A percentile compares a stretch with the other conserved stretches of the same genome.
These are phyloP conservation scores for Phalera bucephala DNA, from an alignment of 2,888 invertebrate species.

Conservation along the genomic window DNA sequence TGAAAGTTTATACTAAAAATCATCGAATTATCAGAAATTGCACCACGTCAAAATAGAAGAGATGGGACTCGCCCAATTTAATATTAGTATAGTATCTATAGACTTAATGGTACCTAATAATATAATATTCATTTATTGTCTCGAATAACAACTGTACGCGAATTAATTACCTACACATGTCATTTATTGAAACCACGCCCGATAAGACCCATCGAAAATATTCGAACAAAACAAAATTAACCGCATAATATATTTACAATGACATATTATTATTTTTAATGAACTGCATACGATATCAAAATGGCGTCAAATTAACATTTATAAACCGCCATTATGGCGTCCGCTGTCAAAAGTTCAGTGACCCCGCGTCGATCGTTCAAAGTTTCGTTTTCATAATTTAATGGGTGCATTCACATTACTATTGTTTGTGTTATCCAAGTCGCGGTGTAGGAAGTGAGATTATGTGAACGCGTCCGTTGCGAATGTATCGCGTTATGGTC, in stretches of 20 bases:
- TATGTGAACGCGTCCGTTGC: conserved; percentile 41
- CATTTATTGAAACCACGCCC: not conserved
- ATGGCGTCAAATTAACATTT: conserved; percentile 35
- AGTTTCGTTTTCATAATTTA: conserved; percentile 71
- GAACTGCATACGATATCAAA: conserved; percentile 20
- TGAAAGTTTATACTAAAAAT: too few relatives aligned
- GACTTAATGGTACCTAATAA: too few relatives aligned
- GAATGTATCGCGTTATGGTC: conserved; percentile 36
- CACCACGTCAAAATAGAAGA: too few relatives aligned
- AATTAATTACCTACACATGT: not conserved
- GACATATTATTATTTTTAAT: conserved; percentile 35
- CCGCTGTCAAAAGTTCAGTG: conserved; percentile 62
- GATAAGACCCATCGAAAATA: conserved; percentile 8
- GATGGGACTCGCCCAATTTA: too few relatives aligned
- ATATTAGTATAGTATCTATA: too few relatives aligned
- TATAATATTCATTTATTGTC: too few relatives aligned
- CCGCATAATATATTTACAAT: conserved; percentile 23
- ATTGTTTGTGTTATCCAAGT: conserved; percentile 73
- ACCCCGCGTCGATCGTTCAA: conserved; percentile 43
- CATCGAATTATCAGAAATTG: too few relatives aligned
- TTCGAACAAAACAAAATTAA: conserved; percentile 15
- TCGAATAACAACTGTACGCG: too few relatives aligned
- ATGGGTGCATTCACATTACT: conserved; percentile 70
- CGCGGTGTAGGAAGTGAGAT: conserved; percentile 58
- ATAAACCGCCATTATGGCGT: conserved; percentile 34